Evolutionary conservation across 2,113 vertebrate species (phyloP).

Genomic region (Monopterus albus): DNA sequence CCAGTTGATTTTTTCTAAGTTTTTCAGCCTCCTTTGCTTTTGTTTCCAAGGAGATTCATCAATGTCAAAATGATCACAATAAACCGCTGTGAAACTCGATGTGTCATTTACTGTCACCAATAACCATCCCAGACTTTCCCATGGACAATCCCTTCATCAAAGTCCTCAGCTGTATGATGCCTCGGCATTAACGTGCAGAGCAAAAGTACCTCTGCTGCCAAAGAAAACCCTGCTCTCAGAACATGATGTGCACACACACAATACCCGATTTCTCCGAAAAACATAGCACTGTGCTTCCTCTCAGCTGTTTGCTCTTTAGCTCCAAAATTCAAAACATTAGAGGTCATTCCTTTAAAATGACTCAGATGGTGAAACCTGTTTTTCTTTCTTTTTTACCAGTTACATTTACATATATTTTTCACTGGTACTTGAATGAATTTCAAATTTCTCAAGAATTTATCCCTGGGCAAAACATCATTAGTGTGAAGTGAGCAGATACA

Average conservation of each 20-base stretch:
- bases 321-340: not conserved
- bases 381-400: not conserved
- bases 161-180: not conserved
- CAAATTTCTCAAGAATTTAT: not conserved
- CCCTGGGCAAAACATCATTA: not conserved
- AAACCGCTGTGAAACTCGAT: not conserved
- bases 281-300: not conserved
- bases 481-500: not conserved
- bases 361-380: not conserved
- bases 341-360: not conserved
- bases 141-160: conserved; percentile 51
- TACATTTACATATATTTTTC: not conserved
- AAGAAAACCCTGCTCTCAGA: conserved; percentile 21
- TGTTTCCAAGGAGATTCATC: too few relatives aligned
- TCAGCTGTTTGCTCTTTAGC: not conserved
- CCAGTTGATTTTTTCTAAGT: too few relatives aligned
- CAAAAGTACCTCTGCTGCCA: conserved; percentile 60
- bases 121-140: conserved; percentile 45
- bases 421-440: not conserved
- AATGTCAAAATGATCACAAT: too few relatives aligned
- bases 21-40: too few relatives aligned
- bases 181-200: not conserved
- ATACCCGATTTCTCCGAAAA: conserved; percentile 26
- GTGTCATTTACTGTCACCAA: conserved; percentile 50
- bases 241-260: not conserved